These are phyloP conservation scores for Sorex maritimensis DNA, from an alignment of 2,797 vertebrate genomes.

Conservation along the genomic window DNA sequence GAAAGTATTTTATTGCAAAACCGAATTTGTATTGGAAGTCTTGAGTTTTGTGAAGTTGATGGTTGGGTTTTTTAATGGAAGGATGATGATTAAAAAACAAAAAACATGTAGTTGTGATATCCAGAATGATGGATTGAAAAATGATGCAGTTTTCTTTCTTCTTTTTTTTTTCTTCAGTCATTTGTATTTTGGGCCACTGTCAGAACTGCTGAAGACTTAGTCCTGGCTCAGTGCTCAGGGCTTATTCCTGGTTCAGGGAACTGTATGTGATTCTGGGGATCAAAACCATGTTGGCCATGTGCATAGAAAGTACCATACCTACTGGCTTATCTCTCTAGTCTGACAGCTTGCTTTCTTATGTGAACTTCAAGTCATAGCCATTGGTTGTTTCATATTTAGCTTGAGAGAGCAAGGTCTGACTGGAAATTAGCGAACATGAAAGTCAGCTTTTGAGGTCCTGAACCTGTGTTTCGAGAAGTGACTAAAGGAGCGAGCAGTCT, in stretches of 20 bases:
- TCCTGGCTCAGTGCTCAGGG: too few species aligned
- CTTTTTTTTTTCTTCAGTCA: too few species aligned
- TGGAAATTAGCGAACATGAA: neutral
- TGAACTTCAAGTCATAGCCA: neutral
- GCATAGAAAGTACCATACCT: too few species aligned
- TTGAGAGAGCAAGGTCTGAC: neutral
- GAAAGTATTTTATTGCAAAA: constrained; percentile 7
- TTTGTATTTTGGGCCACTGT: too few species aligned
- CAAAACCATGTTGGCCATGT: too few species aligned
- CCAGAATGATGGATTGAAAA: neutral
- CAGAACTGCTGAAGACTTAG: too few species aligned
- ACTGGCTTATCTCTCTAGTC: too few species aligned
- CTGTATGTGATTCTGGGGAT: too few species aligned
- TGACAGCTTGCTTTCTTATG: neutral
- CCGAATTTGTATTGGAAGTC: constrained; percentile 48
- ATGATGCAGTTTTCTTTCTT: neutral
- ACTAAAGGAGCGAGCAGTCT: neutral
- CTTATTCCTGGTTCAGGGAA: too few species aligned
- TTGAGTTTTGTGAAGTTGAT: constrained; percentile 25
- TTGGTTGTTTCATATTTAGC: neutral
- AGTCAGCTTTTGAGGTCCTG: neutral
- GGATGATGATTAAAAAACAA: neutral
- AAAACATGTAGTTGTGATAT: neutral
- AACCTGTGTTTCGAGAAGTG: neutral
- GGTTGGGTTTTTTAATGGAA: constrained; percentile 12